These are phyloP conservation scores for Stigmatopora nigra DNA, from an alignment of 2,113 vertebrate species.

Conservation along the genomic window DNA sequence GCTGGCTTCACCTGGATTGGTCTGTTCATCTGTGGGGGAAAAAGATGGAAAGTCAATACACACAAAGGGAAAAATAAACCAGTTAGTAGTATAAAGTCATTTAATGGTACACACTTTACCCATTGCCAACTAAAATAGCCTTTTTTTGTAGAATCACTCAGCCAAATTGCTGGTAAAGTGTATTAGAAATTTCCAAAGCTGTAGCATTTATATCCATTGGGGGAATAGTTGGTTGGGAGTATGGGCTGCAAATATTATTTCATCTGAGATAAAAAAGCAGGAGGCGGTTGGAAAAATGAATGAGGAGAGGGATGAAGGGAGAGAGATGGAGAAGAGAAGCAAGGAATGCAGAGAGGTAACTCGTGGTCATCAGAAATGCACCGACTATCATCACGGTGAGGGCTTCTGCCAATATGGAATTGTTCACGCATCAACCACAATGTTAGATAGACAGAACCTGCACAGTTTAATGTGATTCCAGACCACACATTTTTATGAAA, in stretches of 20 bases:
- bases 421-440: background rate
- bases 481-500: background rate
- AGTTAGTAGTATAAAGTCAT: conserved; percentile 32
- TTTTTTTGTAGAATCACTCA: conserved; percentile 44
- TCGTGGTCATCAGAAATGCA: conserved; percentile 28
- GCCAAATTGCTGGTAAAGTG: conserved; percentile 53
- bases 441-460: background rate
- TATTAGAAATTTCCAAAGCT: conserved; percentile 59
- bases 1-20: conserved; percentile 99
- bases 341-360: conserved; percentile 35
- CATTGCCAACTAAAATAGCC: background rate
- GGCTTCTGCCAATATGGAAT: conserved; percentile 12
- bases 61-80: conserved; percentile 30
- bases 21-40: conserved; percentile 86
- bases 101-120: conserved; percentile 20
- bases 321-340: conserved; percentile 31
- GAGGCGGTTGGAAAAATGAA: conserved; percentile 41
- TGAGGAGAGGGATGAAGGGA: conserved; percentile 43
- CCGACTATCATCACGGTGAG: conserved; percentile 23
- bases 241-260: conserved; percentile 58
- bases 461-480: background rate
- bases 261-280: conserved; percentile 64
- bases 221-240: conserved; percentile 48
- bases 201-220: conserved; percentile 53
- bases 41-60: conserved; percentile 5